These are phyloP conservation scores for Caenorhabditis remanei DNA, from an alignment of 1,140 invertebrate species.

Conservation along the genomic window DNA sequence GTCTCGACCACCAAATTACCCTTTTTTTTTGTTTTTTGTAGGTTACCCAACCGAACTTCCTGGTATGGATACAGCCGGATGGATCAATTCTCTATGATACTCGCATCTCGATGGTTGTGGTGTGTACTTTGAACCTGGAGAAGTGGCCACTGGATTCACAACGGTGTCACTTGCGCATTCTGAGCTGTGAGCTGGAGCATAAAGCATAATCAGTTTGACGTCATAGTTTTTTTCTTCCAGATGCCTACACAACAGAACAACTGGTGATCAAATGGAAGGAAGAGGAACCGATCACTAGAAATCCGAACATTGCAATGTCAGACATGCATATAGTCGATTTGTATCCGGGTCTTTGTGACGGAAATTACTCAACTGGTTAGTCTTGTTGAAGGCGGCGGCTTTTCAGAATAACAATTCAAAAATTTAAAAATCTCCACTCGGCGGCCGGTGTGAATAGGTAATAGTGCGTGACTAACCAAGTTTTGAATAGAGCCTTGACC, in stretches of 20 bases:
- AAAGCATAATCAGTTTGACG: slow-evolving; percentile 50
- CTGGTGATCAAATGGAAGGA: slow-evolving; percentile 72
- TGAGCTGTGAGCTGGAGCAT: slow-evolving; percentile 80
- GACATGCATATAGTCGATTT: slow-evolving; percentile 75
- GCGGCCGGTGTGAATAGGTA: slow-evolving; percentile 42
- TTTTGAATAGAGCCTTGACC: slow-evolving; percentile 44
- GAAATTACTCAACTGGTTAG: slow-evolving; percentile 74
- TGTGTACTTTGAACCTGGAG: slow-evolving; percentile 82
- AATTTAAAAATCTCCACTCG: slow-evolving; percentile 46
- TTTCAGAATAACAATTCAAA: slow-evolving; percentile 48
- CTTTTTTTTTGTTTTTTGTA: slow-evolving; percentile 2
- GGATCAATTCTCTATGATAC: slow-evolving; percentile 78
- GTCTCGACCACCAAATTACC: not conserved
- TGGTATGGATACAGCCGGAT: slow-evolving; percentile 77
- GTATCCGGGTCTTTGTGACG: slow-evolving; percentile 74
- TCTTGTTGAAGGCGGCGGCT: not conserved
- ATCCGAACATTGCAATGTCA: slow-evolving; percentile 71
- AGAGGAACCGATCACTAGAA: slow-evolving; percentile 72
- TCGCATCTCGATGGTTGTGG: slow-evolving; percentile 81
- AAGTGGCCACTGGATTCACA: slow-evolving; percentile 82
- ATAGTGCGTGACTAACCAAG: slow-evolving; percentile 47
- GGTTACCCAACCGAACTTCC: slow-evolving; percentile 77
- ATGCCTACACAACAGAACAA: slow-evolving; percentile 76
- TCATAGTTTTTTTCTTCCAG: slow-evolving; percentile 63
- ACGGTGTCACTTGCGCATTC: slow-evolving; percentile 82